Evolutionary conservation across 1,140 invertebrate species (phyloP), one percentile per base, ranked within the genome.

Genomic region (Cyclina sinensis): DNA sequence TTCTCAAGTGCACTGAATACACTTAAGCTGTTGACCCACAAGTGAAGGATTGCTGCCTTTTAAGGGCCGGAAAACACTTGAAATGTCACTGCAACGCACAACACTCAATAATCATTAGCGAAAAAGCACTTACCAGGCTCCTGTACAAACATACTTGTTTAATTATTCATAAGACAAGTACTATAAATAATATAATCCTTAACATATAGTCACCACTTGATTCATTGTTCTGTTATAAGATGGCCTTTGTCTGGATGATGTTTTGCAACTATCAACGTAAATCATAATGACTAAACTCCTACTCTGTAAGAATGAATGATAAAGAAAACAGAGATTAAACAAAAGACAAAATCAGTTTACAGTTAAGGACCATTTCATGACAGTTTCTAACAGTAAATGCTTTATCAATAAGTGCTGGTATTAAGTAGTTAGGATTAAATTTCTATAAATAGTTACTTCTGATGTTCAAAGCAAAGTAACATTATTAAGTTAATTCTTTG

Each of bases 41-140:
- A 30, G 21, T 16, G n/a, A n/a, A 37, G 65, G 35, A 70, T 70
- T 1, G 65, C 65, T 48, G 70, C 21, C 1, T 46, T 46, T 74
- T 48, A 74, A 78, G 74, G 46, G 46, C 74, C 74, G 74, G 74
- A 78, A 51, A 78, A 48, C 46, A 78, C 74, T 78, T 54, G 39
- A 78, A 14, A 78, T 78, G 74, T 78, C 48, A 32, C 21, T 4
- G 32, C 14, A 27, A 70, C 18, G 65, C 37, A 30, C 5, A 65
- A 70, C 65, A 37, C 14, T 3, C 27, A 70, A 70, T 70, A n/a
- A 62, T 62, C 57, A 62, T 27, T 43, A 1, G n/a, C 7, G 37
- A 18, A 39, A 39, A 12, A 73, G 35, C 68, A 39, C 37, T 73
- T n/a, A 48, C 43, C 3, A 9, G 7, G 30, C 7, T 24, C 16